Evolutionary conservation across 1,140 invertebrate genomes (phyloP).

Genomic region (Cherax destructor): DNA sequence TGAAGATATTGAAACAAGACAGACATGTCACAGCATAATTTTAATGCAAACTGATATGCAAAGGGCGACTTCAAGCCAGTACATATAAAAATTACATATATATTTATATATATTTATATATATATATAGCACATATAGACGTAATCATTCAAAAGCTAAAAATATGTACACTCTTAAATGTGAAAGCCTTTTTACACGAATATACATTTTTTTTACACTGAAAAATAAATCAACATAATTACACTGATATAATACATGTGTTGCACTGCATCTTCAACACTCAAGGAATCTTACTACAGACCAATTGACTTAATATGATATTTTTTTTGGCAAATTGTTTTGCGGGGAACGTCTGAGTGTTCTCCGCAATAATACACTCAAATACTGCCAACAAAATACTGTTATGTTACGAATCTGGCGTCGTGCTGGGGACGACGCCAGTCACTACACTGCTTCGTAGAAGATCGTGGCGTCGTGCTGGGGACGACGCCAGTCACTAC

Average conservation of each 20-base stretch:
- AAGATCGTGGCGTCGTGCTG: neutral
- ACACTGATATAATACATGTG: constrained; percentile 41
- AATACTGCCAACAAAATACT: neutral
- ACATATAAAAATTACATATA: constrained; percentile 40
- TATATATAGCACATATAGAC: constrained; percentile 47
- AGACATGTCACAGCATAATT: constrained; percentile 31
- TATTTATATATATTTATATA: too few species aligned
- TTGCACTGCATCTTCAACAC: constrained; percentile 26
- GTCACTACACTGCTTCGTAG: neutral
- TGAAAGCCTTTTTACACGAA: constrained; percentile 42
- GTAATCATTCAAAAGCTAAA: constrained; percentile 40
- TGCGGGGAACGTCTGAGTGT: neutral
- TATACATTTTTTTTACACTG: constrained; percentile 45
- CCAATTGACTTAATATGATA: neutral
- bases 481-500: neutral
- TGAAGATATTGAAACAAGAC: constrained; percentile 5
- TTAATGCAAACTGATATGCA: constrained; percentile 59
- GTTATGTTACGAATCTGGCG: neutral
- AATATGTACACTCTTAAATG: constrained; percentile 45
- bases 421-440: neutral
- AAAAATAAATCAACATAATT: constrained; percentile 43
- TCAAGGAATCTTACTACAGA: neutral
- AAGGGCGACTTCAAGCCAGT: constrained; percentile 33
- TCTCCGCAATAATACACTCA: neutral
- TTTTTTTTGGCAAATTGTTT: neutral